phyloP scores from a whole-genome alignment of 2,888 invertebrate genomes.

The Trissoscelio sp. region DNA sequence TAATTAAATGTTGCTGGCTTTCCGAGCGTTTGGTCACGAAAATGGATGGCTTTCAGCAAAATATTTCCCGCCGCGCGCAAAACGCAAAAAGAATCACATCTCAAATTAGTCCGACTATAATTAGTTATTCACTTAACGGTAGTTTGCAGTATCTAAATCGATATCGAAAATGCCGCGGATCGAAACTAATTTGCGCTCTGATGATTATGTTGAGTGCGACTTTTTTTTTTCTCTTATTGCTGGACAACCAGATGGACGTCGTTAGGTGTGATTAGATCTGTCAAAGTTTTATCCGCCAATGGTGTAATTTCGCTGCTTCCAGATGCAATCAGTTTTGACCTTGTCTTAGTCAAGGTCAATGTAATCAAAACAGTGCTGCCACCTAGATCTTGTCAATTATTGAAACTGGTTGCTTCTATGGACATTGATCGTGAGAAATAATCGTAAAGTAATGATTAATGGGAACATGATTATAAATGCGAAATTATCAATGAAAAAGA shows the following conservation, averaged over 20 bases:
- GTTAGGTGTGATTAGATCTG: constrained; percentile 47
- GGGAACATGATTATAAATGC: too few relatives aligned
- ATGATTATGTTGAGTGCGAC: constrained; percentile 18
- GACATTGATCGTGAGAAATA: too few relatives aligned
- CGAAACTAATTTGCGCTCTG: constrained; percentile 23
- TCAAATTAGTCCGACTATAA: constrained; percentile 26
- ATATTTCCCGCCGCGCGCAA: constrained; percentile 17
- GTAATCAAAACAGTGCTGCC: constrained; percentile 32
- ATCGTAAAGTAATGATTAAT: too few relatives aligned
- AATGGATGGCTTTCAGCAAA: constrained; percentile 36
- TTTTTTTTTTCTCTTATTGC: constrained; percentile 11
- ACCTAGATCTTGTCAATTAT: too few relatives aligned
- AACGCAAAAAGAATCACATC: neutral
- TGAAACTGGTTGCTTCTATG: too few relatives aligned
- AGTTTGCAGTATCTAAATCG: constrained; percentile 54
- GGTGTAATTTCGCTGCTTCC: constrained; percentile 34
- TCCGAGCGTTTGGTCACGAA: constrained; percentile 16
- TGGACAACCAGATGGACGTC: constrained; percentile 29
- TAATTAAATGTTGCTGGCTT: constrained; percentile 40
- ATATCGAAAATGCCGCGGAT: constrained; percentile 45
- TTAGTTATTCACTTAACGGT: constrained; percentile 52
- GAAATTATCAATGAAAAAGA: too few relatives aligned
- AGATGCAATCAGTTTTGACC: constrained; percentile 41
- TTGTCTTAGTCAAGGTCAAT: constrained; percentile 41
- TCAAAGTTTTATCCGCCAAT: constrained; percentile 27